Evolutionary conservation across 2,888 invertebrate species (phyloP).

Genomic region (Epinotia bilunana): DNA sequence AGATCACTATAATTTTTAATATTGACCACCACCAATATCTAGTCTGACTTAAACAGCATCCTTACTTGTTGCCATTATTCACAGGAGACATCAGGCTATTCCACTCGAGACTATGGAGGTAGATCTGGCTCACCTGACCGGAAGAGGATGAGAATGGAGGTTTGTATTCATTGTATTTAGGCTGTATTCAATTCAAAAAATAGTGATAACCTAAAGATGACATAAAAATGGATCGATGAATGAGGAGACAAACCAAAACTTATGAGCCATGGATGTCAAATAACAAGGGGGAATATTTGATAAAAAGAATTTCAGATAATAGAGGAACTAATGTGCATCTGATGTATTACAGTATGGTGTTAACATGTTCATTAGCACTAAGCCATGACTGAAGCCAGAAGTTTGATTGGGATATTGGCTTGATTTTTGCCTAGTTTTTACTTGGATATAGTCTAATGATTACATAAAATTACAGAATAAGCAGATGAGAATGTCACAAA

Average conservation of each 20-base stretch:
- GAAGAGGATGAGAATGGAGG: slow-evolving; percentile 86
- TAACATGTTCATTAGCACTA: slow-evolving; percentile 31
- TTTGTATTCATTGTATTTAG: slow-evolving; percentile 62
- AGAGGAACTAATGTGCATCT: slow-evolving; percentile 21
- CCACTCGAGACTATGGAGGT: slow-evolving; percentile 82
- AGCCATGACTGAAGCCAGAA: slow-evolving; percentile 33
- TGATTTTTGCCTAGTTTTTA: slow-evolving; percentile 29
- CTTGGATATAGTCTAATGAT: slow-evolving; percentile 34
- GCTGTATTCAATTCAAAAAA: slow-evolving; percentile 19
- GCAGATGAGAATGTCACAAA: slow-evolving; percentile 38
- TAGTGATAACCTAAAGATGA: background rate
- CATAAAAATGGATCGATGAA: slow-evolving; percentile 10
- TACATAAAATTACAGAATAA: slow-evolving; percentile 38
- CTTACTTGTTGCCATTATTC: slow-evolving; percentile 45
- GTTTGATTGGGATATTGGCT: slow-evolving; percentile 30
- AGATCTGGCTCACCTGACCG: slow-evolving; percentile 86
- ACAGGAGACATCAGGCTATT: slow-evolving; percentile 79
- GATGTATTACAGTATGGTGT: slow-evolving; percentile 39
- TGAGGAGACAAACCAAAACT: slow-evolving; percentile 28
- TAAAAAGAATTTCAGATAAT: slow-evolving; percentile 29
- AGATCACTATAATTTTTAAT: too few relatives aligned
- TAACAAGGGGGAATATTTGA: slow-evolving; percentile 29
- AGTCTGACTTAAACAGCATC: background rate
- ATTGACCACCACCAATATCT: too few relatives aligned
- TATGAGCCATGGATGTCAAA: slow-evolving; percentile 36